These are phyloP conservation scores for Caenorhabditis drosophilae DNA, from an alignment of 2,888 invertebrate species.

Conservation along the genomic window DNA sequence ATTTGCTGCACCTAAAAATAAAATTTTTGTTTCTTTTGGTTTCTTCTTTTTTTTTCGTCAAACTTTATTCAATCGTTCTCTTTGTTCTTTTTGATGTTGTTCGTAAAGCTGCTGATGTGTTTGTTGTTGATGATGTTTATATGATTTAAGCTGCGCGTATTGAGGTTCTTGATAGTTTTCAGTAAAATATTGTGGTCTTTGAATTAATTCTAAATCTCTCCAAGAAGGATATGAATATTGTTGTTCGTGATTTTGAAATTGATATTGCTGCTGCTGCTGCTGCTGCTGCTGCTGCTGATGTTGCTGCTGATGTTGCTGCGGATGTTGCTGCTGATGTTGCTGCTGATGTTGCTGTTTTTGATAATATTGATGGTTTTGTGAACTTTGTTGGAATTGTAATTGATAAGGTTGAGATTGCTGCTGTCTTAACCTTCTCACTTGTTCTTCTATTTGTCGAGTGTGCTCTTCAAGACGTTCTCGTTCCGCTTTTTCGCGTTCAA, in stretches of 20 bases:
- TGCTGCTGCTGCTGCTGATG: too few species aligned
- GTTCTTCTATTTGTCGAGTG: conserved; percentile 18
- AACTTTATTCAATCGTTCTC: conserved; percentile 9
- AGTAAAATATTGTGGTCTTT: conserved; percentile 35
- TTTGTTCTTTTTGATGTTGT: conserved; percentile 38
- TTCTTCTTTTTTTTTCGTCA: background rate
- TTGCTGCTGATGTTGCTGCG: too few species aligned
- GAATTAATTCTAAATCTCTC: conserved; percentile 20
- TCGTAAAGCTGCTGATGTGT: conserved; percentile 39
- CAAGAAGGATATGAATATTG: conserved; percentile 24
- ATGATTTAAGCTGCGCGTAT: conserved; percentile 36
- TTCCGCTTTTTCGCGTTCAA: conserved; percentile 37
- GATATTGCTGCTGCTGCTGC: conserved; percentile 27
- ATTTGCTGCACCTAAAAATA: conserved; percentile 23
- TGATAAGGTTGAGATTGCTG: conserved; percentile 52
- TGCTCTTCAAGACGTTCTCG: conserved; percentile 31
- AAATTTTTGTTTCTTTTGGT: conserved; percentile 3
- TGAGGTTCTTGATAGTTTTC: conserved; percentile 39
- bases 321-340: conserved; percentile 28
- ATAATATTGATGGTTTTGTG: conserved; percentile 10
- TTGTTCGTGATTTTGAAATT: too few species aligned
- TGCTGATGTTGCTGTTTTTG: conserved; percentile 24
- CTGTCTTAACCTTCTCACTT: conserved; percentile 29
- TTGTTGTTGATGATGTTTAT: conserved; percentile 31
- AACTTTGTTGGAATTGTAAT: conserved; percentile 11